These are phyloP conservation scores for Zophobas atratus DNA, from an alignment of 1,140 invertebrate species.

Conservation along the genomic window DNA sequence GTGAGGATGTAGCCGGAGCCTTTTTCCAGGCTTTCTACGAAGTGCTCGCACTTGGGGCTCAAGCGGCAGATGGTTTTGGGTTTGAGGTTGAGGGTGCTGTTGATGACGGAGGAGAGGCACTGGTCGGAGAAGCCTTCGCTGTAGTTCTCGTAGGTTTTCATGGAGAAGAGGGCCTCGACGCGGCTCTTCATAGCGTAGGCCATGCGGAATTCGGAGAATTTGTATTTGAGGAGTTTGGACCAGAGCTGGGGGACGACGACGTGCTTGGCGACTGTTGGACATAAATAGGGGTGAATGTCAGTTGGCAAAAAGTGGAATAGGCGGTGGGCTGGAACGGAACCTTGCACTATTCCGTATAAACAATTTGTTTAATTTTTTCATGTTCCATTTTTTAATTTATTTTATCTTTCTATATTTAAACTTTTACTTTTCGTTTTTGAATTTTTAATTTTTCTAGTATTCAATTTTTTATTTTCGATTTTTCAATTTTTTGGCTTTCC, in stretches of 20 bases:
- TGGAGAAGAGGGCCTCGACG: slow-evolving; percentile 10
- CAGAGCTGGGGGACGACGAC: slow-evolving; percentile 50
- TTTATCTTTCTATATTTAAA: too few relatives aligned
- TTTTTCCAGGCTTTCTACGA: slow-evolving; percentile 20
- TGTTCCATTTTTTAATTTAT: too few relatives aligned
- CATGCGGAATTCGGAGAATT: slow-evolving; percentile 23
- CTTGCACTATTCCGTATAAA: too few relatives aligned
- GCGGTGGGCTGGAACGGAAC: too few relatives aligned
- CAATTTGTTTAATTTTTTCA: too few relatives aligned
- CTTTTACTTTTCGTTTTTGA: too few relatives aligned
- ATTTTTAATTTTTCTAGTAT: too few relatives aligned
- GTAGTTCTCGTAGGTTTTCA: slow-evolving; percentile 7
- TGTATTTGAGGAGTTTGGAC: slow-evolving; percentile 50
- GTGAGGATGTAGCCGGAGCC: slow-evolving; percentile 22
- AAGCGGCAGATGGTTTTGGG: slow-evolving; percentile 9
- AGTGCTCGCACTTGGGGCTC: background rate
- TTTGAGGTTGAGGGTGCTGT: slow-evolving; percentile 1
- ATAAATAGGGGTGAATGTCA: background rate
- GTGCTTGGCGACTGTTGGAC: slow-evolving; percentile 1
- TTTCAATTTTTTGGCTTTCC: too few relatives aligned
- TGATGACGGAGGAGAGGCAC: slow-evolving; percentile 22
- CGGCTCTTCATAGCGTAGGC: background rate
- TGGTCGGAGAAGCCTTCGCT: slow-evolving; percentile 27
- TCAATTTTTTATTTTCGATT: too few relatives aligned
- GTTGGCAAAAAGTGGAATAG: background rate